Percentiles rank a stretch among this genome's conserved stretches.
phyloP scores from a whole-genome alignment of 2,797 vertebrate species.

The Podarcis lilfordi region DNA sequence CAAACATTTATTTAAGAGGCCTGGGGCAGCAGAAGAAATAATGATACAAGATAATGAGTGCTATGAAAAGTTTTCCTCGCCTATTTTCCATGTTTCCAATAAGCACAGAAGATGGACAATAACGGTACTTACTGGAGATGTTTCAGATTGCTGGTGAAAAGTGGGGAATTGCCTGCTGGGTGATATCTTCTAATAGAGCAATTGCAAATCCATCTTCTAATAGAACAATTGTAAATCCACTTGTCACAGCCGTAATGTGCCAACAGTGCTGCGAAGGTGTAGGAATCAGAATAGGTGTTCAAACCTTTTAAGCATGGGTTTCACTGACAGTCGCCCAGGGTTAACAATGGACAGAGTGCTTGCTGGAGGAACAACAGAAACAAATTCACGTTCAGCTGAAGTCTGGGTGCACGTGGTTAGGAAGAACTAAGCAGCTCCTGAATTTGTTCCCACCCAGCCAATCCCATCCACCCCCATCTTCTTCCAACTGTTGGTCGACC shows the following conservation, averaged over 20 bases:
- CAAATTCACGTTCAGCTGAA: neutral
- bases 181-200: slow-evolving; percentile 65
- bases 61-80: slow-evolving; percentile 44
- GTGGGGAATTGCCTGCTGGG: slow-evolving; percentile 34
- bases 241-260: slow-evolving; percentile 41
- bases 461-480: no score
- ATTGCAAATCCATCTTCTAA: slow-evolving; percentile 71
- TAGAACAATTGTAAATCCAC: slow-evolving; percentile 73
- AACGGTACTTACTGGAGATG: slow-evolving; percentile 29
- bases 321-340: neutral
- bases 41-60: slow-evolving; percentile 69
- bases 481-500: no score
- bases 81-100: slow-evolving; percentile 45
- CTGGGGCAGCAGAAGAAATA: slow-evolving; percentile 65
- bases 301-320: neutral
- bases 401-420: no score
- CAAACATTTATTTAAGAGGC: slow-evolving; percentile 79
- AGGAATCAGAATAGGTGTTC: neutral
- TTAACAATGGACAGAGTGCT: neutral
- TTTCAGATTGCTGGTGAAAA: slow-evolving; percentile 68
- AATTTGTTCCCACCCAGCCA: no score
- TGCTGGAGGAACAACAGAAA: neutral
- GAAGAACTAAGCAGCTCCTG: no score
- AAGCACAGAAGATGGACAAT: slow-evolving; percentile 47
- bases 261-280: neutral